Evolutionary conservation across 2,888 invertebrate species (phyloP).

Genomic region (Elgonia sp.): DNA sequence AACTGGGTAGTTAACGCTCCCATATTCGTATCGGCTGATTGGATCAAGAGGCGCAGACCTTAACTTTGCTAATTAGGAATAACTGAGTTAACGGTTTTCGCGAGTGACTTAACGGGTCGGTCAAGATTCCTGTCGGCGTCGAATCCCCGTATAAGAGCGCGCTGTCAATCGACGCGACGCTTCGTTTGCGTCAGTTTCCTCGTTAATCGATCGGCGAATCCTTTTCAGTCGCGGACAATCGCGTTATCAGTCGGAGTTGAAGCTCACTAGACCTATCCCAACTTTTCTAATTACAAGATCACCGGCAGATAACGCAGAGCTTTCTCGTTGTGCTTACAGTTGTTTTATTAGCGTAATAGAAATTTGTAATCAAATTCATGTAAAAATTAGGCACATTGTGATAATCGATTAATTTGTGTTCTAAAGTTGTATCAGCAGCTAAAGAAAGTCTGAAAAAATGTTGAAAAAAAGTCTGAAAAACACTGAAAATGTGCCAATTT

Average conservation of each 20-base stretch:
- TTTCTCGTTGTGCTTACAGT: background rate
- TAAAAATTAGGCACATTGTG: too few species aligned
- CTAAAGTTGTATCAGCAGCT: too few species aligned
- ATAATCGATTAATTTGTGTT: too few species aligned
- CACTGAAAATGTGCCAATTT: too few species aligned
- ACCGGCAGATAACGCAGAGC: background rate
- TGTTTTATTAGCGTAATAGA: background rate
- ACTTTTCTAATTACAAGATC: slow-evolving; percentile 53
- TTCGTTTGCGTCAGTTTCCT: slow-evolving; percentile 79
- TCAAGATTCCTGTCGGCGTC: slow-evolving; percentile 78
- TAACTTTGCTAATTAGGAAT: slow-evolving; percentile 81
- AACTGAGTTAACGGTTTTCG: slow-evolving; percentile 75
- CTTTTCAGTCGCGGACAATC: slow-evolving; percentile 76
- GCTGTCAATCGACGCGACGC: slow-evolving; percentile 75
- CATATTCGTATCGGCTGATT: slow-evolving; percentile 74
- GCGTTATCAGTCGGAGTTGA: slow-evolving; percentile 75
- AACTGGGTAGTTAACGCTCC: slow-evolving; percentile 50
- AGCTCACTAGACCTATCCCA: slow-evolving; percentile 38
- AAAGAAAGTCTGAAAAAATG: too few species aligned
- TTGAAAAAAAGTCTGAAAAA: too few species aligned
- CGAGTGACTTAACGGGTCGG: slow-evolving; percentile 80
- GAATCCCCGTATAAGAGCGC: slow-evolving; percentile 67
- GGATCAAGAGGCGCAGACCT: slow-evolving; percentile 71
- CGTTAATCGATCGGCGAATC: slow-evolving; percentile 77
- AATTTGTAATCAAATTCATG: background rate